phyloP scores from a whole-genome alignment of 2,113 vertebrate species.

The Archilochus colubris region DNA sequence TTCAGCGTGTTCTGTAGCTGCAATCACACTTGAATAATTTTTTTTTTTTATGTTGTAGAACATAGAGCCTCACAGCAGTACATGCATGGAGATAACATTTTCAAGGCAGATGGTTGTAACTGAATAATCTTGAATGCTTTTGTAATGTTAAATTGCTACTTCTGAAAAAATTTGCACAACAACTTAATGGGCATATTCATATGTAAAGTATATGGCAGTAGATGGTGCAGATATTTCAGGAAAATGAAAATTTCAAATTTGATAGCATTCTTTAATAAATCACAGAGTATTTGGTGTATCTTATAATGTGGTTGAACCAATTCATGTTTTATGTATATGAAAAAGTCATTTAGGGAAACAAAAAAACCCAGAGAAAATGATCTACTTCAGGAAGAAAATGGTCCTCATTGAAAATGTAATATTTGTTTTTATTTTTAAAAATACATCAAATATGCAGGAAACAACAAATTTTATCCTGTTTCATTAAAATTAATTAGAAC shows the following conservation, averaged over 20 bases:
- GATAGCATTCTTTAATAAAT: background rate
- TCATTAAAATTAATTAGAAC: background rate
- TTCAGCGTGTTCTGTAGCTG: background rate
- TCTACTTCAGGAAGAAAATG: background rate
- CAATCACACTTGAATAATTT: background rate
- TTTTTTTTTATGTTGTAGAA: background rate
- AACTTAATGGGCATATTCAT: fast-evolving
- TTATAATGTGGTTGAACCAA: background rate
- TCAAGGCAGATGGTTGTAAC: background rate
- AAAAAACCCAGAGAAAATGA: background rate
- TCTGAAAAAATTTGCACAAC: background rate
- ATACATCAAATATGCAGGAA: background rate
- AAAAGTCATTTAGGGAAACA: background rate
- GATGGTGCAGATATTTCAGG: background rate
- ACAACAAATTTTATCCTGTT: background rate
- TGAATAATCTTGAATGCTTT: background rate
- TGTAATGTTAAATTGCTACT: background rate
- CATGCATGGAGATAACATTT: background rate
- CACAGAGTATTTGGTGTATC: background rate
- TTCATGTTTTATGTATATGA: background rate
- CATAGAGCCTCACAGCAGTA: background rate
- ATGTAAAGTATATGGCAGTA: background rate
- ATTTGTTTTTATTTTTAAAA: background rate
- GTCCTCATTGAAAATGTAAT: background rate
- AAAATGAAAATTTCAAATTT: background rate